phyloP scores from a whole-genome alignment of 2,888 invertebrate genomes.

The Craniophora ligustri region DNA sequence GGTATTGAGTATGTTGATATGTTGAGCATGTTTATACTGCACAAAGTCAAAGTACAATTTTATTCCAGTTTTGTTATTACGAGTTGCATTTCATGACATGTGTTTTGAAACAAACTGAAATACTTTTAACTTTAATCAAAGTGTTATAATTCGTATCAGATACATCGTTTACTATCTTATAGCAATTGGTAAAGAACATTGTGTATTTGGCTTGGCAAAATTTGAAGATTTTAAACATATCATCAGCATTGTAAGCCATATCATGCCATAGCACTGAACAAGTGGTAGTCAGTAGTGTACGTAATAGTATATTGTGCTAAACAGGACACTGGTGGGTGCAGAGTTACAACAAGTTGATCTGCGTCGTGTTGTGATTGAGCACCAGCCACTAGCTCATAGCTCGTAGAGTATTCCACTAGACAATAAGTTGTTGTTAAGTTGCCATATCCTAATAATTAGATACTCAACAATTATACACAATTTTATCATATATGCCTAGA shows the following conservation, averaged over 20 bases:
- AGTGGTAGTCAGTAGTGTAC: constrained; percentile 26
- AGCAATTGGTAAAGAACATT: background rate
- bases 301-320: background rate
- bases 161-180: no score
- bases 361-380: constrained; percentile 17
- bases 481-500: constrained; percentile 76
- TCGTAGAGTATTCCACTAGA: constrained; percentile 83
- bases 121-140: background rate
- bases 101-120: background rate
- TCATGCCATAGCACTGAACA: constrained; percentile 22
- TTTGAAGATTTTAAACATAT: constrained; percentile 24
- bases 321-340: constrained; percentile 8
- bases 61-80: background rate
- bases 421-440: constrained; percentile 87
- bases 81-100: background rate
- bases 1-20: background rate
- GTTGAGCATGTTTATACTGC: background rate
- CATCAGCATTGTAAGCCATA: constrained; percentile 16
- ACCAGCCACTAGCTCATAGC: constrained; percentile 57
- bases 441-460: constrained; percentile 88
- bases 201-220: constrained; percentile 14
- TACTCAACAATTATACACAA: constrained; percentile 84
- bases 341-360: background rate
- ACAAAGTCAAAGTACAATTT: constrained; percentile 11
- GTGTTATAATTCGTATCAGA: no score